A percentile compares a stretch with the other conserved stretches of the same genome.
Evolutionary conservation across 2,888 invertebrate species (phyloP).

Genomic region (Steinernema scapterisci): DNA sequence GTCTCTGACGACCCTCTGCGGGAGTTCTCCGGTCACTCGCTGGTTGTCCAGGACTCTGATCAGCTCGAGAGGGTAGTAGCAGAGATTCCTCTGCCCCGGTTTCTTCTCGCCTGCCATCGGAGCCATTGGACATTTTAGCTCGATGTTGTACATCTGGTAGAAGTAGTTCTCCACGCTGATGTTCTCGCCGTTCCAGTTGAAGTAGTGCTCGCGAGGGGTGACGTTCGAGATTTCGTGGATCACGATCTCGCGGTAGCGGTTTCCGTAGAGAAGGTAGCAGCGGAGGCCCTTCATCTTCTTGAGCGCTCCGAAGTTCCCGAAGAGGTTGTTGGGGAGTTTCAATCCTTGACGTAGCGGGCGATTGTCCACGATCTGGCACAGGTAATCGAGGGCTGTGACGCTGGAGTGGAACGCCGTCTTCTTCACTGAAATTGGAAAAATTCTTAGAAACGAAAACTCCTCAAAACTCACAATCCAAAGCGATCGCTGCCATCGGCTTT

Average conservation of each 20-base stretch:
- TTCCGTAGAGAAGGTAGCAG: background rate
- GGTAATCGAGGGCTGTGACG: background rate
- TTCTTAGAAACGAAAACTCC: too few relatives aligned
- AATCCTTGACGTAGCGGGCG: background rate
- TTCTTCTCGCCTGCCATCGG: constrained; percentile 17
- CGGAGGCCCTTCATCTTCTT: constrained; percentile 28
- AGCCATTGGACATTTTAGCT: background rate
- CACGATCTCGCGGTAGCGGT: background rate
- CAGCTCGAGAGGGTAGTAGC: constrained; percentile 25
- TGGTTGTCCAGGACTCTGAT: constrained; percentile 14
- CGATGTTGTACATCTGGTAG: background rate
- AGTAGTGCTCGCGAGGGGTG: background rate
- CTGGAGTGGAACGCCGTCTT: constrained; percentile 16
- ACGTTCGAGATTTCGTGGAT: constrained; percentile 1
- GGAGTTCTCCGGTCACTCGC: constrained; percentile 11
- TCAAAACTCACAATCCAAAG: background rate
- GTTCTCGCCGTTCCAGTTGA: background rate
- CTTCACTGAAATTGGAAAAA: constrained; percentile 6
- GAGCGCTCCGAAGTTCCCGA: background rate
- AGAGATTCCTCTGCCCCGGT: background rate
- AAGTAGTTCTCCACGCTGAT: background rate
- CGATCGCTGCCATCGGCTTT: background rate
- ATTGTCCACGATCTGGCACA: background rate
- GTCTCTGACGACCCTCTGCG: constrained; percentile 16
- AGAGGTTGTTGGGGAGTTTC: background rate